Evolutionary conservation across 2,113 vertebrate species (phyloP).

Genomic region (Mixornis gularis): DNA sequence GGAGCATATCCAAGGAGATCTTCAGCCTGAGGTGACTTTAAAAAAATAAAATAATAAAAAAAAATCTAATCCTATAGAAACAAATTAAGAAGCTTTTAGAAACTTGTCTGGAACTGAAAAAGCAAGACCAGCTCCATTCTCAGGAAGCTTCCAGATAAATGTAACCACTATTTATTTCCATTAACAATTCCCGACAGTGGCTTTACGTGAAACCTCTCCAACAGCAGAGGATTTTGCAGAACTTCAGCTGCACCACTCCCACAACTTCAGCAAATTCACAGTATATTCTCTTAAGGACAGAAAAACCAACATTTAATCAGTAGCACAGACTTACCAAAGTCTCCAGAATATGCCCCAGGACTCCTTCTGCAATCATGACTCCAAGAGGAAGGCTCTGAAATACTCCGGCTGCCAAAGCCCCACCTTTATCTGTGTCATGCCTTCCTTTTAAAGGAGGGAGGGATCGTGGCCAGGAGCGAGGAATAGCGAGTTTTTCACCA

Average conservation of each 20-base stretch:
- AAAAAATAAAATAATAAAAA: background rate
- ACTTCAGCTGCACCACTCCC: background rate
- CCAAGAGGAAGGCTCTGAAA: constrained; percentile 17
- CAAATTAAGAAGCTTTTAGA: background rate
- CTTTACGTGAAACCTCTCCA: background rate
- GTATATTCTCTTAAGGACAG: background rate
- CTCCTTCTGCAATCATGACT: constrained; percentile 12
- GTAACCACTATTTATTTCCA: background rate
- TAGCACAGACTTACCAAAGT: background rate
- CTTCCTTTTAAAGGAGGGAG: background rate
- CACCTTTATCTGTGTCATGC: constrained; percentile 39
- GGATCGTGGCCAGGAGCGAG: background rate
- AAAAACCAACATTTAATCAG: background rate
- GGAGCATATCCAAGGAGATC: background rate
- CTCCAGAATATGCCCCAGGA: background rate
- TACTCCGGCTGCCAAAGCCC: constrained; percentile 16
- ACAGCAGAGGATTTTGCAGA: background rate
- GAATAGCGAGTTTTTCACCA: background rate
- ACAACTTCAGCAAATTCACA: background rate
- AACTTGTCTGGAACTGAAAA: background rate
- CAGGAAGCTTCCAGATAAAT: background rate
- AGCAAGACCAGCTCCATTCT: background rate
- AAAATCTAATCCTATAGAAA: background rate
- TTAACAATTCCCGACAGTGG: background rate
- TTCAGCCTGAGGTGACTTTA: background rate